Conservation (phyloP, 2,797 vertebrate genomes). For the Enteromius radiatus region DNA sequence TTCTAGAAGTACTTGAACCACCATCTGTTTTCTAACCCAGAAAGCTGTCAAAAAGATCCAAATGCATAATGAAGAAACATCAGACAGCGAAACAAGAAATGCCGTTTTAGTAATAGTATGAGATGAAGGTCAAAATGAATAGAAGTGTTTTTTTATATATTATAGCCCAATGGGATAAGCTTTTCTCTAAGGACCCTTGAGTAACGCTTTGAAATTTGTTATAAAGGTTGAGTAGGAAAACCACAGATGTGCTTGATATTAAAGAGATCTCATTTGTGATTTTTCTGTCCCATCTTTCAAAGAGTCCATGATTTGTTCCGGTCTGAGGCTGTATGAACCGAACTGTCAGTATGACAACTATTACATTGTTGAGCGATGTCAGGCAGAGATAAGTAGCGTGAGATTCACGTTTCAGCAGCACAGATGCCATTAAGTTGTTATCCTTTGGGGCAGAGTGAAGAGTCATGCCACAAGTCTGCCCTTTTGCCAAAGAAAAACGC, state of each 20-base stretch:
- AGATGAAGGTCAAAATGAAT: neutral
- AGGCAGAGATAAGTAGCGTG: slow-evolving; percentile 20
- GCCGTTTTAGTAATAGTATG: neutral
- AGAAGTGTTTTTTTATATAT: neutral
- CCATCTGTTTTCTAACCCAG: neutral
- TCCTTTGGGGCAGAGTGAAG: neutral
- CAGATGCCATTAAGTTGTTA: slow-evolving; percentile 14
- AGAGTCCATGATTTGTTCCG: slow-evolving; percentile 1
- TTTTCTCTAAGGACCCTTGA: neutral
- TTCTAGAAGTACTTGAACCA: neutral
- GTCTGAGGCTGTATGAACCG: neutral
- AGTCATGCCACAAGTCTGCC: neutral
- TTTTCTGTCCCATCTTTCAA: neutral
- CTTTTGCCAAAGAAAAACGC: slow-evolving; percentile 3
- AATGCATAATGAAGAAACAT: neutral
- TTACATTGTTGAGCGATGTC: slow-evolving; percentile 10
- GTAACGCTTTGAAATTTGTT: neutral
- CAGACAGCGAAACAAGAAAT: neutral
- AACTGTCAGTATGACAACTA: slow-evolving; percentile 5
- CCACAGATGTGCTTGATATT: neutral
- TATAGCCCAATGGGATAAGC: neutral
- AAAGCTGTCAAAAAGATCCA: neutral
- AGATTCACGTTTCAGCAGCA: slow-evolving; percentile 4
- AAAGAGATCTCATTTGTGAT: slow-evolving; percentile 20
- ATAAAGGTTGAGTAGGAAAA: neutral